A percentile compares a stretch with the other conserved stretches of the same genome.
These are phyloP conservation scores for Meliscaeva auricollis DNA, from an alignment of 2,888 invertebrate genomes.

Conservation along the genomic window DNA sequence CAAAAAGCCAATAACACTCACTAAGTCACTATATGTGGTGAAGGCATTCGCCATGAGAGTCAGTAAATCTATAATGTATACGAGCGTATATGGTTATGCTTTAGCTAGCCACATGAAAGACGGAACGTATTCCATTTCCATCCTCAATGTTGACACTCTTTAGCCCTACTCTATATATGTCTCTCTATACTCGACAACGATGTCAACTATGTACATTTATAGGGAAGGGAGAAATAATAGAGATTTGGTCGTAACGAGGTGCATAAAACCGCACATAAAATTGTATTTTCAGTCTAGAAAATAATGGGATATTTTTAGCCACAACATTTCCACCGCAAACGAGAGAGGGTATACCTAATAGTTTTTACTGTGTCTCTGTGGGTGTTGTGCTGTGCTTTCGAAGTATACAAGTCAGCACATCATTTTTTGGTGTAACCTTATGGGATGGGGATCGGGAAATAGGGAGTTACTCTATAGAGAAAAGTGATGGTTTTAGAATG, in stretches of 20 bases:
- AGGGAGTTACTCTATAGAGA: background rate
- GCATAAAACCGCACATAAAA: conserved; percentile 76
- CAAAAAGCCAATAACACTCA: conserved; percentile 71
- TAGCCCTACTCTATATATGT: background rate
- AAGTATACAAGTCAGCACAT: conserved; percentile 8
- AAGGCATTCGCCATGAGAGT: conserved; percentile 39
- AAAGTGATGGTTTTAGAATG: conserved; percentile 26
- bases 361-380: conserved; percentile 47
- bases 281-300: conserved; percentile 74
- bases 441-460: background rate
- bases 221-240: conserved; percentile 19
- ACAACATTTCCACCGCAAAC: conserved; percentile 69
- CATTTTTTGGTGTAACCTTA: conserved; percentile 36
- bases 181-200: conserved; percentile 53
- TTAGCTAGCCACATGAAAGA: conserved; percentile 60
- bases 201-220: conserved; percentile 44
- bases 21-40: conserved; percentile 65
- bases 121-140: conserved; percentile 35
- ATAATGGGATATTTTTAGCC: conserved; percentile 76
- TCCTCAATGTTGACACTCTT: conserved; percentile 31
- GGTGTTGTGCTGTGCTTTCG: conserved; percentile 10
- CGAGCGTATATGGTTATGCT: background rate
- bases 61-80: conserved; percentile 18
- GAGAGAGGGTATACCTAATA: conserved; percentile 38
- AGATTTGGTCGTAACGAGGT: conserved; percentile 70